Base-by-base conservation (phyloP, 2,888 invertebrate genomes). In the Antheraea assamensis region DNA sequence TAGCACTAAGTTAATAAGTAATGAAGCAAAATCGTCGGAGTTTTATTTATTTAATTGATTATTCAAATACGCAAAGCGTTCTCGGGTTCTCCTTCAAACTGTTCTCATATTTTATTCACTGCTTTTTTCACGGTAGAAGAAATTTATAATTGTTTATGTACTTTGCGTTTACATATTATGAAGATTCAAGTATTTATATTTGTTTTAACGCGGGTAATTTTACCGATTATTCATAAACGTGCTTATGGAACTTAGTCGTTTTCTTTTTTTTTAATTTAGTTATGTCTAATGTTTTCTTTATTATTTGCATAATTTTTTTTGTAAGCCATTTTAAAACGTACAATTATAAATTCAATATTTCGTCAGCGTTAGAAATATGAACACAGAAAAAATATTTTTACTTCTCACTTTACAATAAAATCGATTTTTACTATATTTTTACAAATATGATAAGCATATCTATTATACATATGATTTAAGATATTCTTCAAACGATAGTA, bases 1-100 rank as follows among this genome's bases (percentile, higher is more conserved):
- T 82, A 87, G 85, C n/a, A 68, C 87, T 89, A 90, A 90, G 90
- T 93, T 93, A 94, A 93, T 94, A 94, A 93, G 87, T 93, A 94
- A 94, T 93, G 93, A 93, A 91, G 88, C 84, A 87, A 88, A 89
- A 90, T 91, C 90, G 86, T 84, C 84, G 82, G 89, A 92, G 90
- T 93, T 93, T 92, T 93, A 92, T 94, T 93, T 93, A 92, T 91
- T 92, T 92, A 93, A 93, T 91, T 93, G 92, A 93, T 94, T 94
- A 94, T 94, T 94, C 92, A 94, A 94, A 94, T 93, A 92, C 89
- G 90, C 88, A 93, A 94, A 94, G 92, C 92, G 92, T 91, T 93
- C 91, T 92, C 86, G 90, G 92, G 89, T 92, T 91, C 91, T 86
- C 89, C 87, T 91, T 66, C 64, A 90, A 93, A 93, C 89, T 93